Percentiles rank a stretch among this genome's conserved stretches.
Evolutionary conservation across 2,797 vertebrate genomes (phyloP).

Genomic region (Pangasius krempfi): DNA sequence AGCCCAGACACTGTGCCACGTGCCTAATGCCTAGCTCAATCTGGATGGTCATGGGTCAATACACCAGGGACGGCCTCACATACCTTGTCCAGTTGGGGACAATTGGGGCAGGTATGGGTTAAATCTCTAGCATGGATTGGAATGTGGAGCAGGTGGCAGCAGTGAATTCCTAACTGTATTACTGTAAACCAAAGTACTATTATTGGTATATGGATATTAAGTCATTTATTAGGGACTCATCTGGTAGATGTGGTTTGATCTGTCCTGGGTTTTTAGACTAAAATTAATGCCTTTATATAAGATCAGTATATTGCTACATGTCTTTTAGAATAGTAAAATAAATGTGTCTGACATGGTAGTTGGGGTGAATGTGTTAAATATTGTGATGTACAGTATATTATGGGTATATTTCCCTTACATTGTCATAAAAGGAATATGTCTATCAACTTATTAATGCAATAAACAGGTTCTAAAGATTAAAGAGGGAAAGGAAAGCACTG

Average conservation of each 20-base stretch:
- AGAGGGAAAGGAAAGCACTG: slow-evolving; percentile 29
- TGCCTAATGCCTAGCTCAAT: slow-evolving; percentile 49
- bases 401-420: background rate
- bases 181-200: slow-evolving; percentile 12
- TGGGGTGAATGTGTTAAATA: background rate
- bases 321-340: background rate
- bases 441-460: background rate
- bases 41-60: slow-evolving; percentile 53
- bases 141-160: slow-evolving; percentile 70
- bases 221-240: slow-evolving; percentile 14
- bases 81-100: slow-evolving; percentile 62
- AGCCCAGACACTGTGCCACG: slow-evolving; percentile 50
- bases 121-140: slow-evolving; percentile 56
- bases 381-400: background rate
- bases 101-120: slow-evolving; percentile 67
- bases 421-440: background rate
- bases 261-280: background rate
- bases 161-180: slow-evolving; percentile 53
- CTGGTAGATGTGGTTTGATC: background rate
- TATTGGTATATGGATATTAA: slow-evolving; percentile 2
- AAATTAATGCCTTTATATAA: background rate
- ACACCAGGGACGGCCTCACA: slow-evolving; percentile 61
- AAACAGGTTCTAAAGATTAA: background rate
- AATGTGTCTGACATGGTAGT: background rate
- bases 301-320: background rate